These are phyloP conservation scores for Meloidogyne exigua DNA, from an alignment of 1,140 invertebrate genomes.

Conservation along the genomic window DNA sequence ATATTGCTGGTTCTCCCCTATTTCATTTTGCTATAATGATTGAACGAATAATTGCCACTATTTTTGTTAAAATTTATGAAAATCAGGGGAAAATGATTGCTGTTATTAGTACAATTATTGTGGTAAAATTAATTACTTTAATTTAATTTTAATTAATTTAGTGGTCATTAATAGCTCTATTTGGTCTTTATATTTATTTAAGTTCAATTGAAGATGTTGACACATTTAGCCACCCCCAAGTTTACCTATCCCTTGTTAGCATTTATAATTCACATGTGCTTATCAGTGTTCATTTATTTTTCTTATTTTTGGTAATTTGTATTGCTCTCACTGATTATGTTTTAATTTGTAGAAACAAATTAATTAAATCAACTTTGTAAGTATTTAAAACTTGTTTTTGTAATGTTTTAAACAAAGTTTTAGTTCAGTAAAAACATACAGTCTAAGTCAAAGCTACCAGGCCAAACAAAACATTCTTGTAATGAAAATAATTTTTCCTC, in stretches of 20 bases:
- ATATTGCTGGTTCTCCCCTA: constrained; percentile 16
- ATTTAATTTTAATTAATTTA: background rate
- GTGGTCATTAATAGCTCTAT: background rate
- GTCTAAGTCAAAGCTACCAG: constrained; percentile 9
- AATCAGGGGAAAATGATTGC: constrained; percentile 9
- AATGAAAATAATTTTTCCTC: constrained; percentile 20
- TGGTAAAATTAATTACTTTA: constrained; percentile 13
- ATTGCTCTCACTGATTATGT: background rate
- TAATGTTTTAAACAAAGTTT: background rate
- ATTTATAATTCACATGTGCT: background rate
- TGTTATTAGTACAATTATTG: background rate
- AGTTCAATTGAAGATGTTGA: background rate
- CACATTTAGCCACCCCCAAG: no score
- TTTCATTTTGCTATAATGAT: constrained; percentile 18
- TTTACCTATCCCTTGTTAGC: background rate
- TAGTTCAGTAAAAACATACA: constrained; percentile 3
- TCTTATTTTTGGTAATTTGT: background rate
- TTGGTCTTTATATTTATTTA: background rate
- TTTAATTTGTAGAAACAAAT: background rate
- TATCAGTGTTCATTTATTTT: background rate
- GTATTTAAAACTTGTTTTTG: background rate
- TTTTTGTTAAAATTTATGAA: constrained; percentile 20
- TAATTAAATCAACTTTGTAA: constrained; percentile 9
- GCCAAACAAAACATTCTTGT: constrained; percentile 17
- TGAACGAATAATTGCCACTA: constrained; percentile 4